phyloP scores from a whole-genome alignment of 2,888 invertebrate genomes.

The Sarcophaga subvicina region DNA sequence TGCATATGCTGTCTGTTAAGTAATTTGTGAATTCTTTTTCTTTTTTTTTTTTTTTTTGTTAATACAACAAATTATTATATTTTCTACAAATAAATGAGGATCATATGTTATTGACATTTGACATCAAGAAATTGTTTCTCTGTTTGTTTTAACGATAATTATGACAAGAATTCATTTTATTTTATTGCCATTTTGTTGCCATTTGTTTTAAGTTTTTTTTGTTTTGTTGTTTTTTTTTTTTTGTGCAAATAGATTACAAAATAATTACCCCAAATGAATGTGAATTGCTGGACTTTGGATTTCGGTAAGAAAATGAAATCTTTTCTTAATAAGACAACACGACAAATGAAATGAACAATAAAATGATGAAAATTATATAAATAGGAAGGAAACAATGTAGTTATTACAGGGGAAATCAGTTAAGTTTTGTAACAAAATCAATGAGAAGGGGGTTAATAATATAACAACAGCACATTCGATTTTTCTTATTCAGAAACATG shows the following conservation, averaged over 20 bases:
- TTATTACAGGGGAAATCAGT: too few species aligned
- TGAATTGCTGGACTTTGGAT: conserved; percentile 37
- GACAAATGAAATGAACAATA: too few species aligned
- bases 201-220: background rate
- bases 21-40: background rate
- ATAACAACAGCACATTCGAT: too few species aligned
- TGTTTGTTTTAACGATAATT: conserved; percentile 26
- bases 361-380: too few species aligned
- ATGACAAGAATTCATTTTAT: conserved; percentile 33
- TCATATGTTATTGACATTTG: conserved; percentile 56
- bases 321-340: too few species aligned
- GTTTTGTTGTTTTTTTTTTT: background rate
- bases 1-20: background rate
- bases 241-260: background rate
- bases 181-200: background rate
- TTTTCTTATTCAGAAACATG: too few species aligned
- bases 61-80: background rate
- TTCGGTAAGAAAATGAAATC: conserved; percentile 21
- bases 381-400: too few species aligned
- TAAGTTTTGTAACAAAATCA: too few species aligned
- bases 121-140: conserved; percentile 21
- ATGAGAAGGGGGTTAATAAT: too few species aligned
- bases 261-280: conserved; percentile 37
- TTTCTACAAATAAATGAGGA: conserved; percentile 14
- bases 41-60: too few species aligned